These are phyloP conservation scores for Drosophila mimetica DNA, from an alignment of 2,888 invertebrate genomes.

Conservation along the genomic window DNA sequence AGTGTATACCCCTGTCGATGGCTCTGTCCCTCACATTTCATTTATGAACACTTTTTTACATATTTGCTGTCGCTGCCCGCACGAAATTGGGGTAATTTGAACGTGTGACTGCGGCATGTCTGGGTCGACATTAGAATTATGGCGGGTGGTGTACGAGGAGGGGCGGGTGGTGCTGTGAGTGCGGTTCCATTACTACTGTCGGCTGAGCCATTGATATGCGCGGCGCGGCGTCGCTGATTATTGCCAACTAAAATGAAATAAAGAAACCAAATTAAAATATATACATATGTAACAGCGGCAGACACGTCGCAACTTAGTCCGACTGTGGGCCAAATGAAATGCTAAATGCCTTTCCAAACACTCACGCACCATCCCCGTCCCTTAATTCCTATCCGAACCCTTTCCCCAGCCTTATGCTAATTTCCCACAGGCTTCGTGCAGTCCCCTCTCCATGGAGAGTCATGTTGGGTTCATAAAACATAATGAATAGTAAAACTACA, in stretches of 20 bases:
- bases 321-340: slow-evolving; percentile 54
- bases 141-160: slow-evolving; percentile 42
- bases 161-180: slow-evolving; percentile 13
- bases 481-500: slow-evolving; percentile 27
- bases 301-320: slow-evolving; percentile 53
- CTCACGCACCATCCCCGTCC: slow-evolving; percentile 29
- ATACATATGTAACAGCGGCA: slow-evolving; percentile 39
- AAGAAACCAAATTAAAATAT: slow-evolving; percentile 72
- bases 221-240: slow-evolving; percentile 75
- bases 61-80: slow-evolving; percentile 59
- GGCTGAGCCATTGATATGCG: slow-evolving; percentile 71
- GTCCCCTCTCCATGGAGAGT: slow-evolving; percentile 18
- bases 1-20: slow-evolving; percentile 14
- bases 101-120: slow-evolving; percentile 67
- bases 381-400: background rate
- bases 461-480: slow-evolving; percentile 46
- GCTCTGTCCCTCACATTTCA: slow-evolving; percentile 67
- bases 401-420: slow-evolving; percentile 57
- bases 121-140: slow-evolving; percentile 73
- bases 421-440: slow-evolving; percentile 45
- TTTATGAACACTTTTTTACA: slow-evolving; percentile 68
- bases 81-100: slow-evolving; percentile 80
- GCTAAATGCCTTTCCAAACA: slow-evolving; percentile 59
- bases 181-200: slow-evolving; percentile 52
- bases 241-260: slow-evolving; percentile 82